Conservation (phyloP, 2,113 vertebrate genomes). For the Scytalopus superciliaris region DNA sequence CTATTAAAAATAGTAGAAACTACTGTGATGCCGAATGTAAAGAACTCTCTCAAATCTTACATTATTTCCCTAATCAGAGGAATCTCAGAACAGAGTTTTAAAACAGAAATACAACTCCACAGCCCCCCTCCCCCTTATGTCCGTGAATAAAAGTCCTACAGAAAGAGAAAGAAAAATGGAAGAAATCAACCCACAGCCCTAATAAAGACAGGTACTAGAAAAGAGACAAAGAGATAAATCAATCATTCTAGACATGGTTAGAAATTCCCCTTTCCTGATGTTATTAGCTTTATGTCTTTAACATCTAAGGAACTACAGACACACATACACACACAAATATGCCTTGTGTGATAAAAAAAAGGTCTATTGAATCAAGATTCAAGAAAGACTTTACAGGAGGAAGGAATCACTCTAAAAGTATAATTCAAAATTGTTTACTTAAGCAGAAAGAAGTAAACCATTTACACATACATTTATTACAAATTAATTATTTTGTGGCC, state of each 20-base stretch:
- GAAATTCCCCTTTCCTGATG: not conserved
- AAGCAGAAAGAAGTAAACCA: not conserved
- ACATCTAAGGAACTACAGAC: not conserved
- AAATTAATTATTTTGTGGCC: not conserved
- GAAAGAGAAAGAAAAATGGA: not conserved
- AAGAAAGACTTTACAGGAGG: not conserved
- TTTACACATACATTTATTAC: not conserved
- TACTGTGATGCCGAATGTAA: not conserved
- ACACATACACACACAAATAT: not conserved
- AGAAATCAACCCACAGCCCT: not conserved
- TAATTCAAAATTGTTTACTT: not conserved
- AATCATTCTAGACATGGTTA: not conserved
- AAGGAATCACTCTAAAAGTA: not conserved
- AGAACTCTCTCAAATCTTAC: not conserved
- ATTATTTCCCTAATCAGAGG: not conserved
- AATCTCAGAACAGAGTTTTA: not conserved
- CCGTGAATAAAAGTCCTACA: not conserved
- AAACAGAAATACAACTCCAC: not conserved
- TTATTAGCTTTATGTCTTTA: not conserved
- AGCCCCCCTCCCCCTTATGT: fast-evolving
- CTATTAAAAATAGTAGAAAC: not conserved
- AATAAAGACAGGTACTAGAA: not conserved
- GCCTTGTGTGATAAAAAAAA: not conserved
- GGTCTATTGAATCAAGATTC: not conserved
- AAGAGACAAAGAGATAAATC: not conserved